Conservation (phyloP, 2,113 vertebrate species). For the Drymodes brunneopygia region DNA sequence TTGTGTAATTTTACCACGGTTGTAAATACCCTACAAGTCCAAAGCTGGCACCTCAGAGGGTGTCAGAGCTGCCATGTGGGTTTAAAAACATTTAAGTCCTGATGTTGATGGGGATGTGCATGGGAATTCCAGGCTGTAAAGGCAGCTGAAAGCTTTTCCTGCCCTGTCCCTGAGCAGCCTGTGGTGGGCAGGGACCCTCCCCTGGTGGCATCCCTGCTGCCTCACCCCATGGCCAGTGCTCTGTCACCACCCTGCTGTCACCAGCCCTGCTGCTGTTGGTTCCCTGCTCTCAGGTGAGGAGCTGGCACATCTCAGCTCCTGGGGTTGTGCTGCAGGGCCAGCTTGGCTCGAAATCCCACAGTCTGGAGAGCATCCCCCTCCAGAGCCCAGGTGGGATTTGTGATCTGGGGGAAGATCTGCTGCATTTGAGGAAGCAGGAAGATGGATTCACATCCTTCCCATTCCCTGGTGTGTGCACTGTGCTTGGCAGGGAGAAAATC, state of each 20-base stretch:
- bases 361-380: not conserved
- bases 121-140: not conserved
- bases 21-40: not conserved
- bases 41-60: not conserved
- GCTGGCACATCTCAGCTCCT: not conserved
- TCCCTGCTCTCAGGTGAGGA: not conserved
- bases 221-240: not conserved
- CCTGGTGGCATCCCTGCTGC: not conserved
- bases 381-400: not conserved
- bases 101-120: not conserved
- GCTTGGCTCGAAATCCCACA: not conserved
- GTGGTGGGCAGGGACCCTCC: not conserved
- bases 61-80: not conserved
- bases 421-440: fast-evolving
- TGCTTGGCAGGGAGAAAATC: not conserved
- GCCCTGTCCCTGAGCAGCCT: not conserved
- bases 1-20: not conserved
- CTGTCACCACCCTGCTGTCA: not conserved
- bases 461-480: fast-evolving
- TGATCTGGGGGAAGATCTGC: not conserved
- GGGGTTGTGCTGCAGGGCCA: not conserved
- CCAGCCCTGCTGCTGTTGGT: not conserved
- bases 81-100: not conserved
- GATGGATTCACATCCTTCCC: fast-evolving
- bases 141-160: not conserved